phyloP scores from a whole-genome alignment of 2,797 vertebrate species.

The Scarus forsteni region DNA sequence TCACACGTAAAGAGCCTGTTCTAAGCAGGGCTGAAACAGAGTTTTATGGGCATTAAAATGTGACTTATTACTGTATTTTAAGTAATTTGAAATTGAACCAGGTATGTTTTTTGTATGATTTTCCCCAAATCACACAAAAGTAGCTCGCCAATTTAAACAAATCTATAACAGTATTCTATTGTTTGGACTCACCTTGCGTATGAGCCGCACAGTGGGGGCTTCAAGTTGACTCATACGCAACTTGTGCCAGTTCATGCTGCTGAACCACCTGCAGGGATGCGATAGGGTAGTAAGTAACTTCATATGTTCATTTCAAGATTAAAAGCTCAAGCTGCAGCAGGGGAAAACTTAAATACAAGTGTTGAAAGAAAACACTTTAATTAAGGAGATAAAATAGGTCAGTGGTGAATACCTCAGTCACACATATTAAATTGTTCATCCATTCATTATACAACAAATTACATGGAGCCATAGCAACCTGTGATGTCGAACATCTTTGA shows the following conservation, averaged over 20 bases:
- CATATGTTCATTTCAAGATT: background rate
- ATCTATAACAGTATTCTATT: background rate
- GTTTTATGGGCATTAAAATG: too few relatives aligned
- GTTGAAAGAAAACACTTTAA: background rate
- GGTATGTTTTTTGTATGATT: too few relatives aligned
- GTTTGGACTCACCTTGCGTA: conserved; percentile 79
- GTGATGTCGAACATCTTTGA: conserved; percentile 87
- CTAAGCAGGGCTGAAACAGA: too few relatives aligned
- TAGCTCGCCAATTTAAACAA: too few relatives aligned
- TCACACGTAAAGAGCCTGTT: too few relatives aligned
- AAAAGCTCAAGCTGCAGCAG: background rate
- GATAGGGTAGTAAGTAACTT: background rate
- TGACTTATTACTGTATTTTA: too few relatives aligned
- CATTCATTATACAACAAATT: background rate
- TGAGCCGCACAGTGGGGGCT: conserved; percentile 83
- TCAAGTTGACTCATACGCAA: conserved; percentile 83
- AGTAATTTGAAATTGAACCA: too few relatives aligned
- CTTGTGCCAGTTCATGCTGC: conserved; percentile 87
- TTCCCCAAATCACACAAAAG: too few relatives aligned
- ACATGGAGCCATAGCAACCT: conserved; percentile 74
- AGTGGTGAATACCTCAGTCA: background rate
- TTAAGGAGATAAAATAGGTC: background rate
- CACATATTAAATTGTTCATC: background rate
- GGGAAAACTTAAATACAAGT: background rate
- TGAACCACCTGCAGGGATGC: conserved; percentile 82